phyloP scores from a whole-genome alignment of 2,888 invertebrate species.

The Eupithecia subumbrata region DNA sequence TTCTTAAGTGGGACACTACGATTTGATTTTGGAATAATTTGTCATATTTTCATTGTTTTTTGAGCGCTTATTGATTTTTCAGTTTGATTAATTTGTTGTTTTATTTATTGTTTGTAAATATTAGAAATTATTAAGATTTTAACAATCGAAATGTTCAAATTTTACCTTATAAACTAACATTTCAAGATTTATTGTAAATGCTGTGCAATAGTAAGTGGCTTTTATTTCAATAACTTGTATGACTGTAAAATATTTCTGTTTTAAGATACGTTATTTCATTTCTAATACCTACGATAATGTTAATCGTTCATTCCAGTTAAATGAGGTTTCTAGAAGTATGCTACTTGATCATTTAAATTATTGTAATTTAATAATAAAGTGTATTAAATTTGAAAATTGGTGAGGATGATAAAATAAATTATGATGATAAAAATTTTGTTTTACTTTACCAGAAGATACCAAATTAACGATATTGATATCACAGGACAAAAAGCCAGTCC shows the following conservation, averaged over 20 bases:
- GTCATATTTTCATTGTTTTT: conserved; percentile 57
- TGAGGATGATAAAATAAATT: conserved; percentile 83
- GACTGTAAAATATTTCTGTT: conserved; percentile 70
- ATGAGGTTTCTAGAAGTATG: conserved; percentile 80
- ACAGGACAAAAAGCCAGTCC: background rate
- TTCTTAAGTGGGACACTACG: conserved; percentile 73
- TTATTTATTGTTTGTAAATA: conserved; percentile 84
- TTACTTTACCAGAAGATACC: too few species aligned
- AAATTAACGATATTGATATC: background rate
- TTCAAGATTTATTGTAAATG: conserved; percentile 48
- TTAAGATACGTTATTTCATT: conserved; percentile 81
- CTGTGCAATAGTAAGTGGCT: conserved; percentile 79
- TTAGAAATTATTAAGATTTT: conserved; percentile 59
- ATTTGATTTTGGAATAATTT: conserved; percentile 63
- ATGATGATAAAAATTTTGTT: conserved; percentile 70
- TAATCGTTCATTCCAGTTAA: conserved; percentile 84
- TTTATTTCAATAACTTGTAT: conserved; percentile 60
- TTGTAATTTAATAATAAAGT: conserved; percentile 82
- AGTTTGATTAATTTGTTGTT: conserved; percentile 73
- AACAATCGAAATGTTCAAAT: conserved; percentile 70
- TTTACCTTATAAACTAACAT: conserved; percentile 47
- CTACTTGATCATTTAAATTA: conserved; percentile 83
- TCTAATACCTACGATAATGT: conserved; percentile 75
- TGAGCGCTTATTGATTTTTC: conserved; percentile 59
- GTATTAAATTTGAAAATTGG: conserved; percentile 83